Conservation (phyloP, 1,140 invertebrate species). For the Hycleus phaleratus region DNA sequence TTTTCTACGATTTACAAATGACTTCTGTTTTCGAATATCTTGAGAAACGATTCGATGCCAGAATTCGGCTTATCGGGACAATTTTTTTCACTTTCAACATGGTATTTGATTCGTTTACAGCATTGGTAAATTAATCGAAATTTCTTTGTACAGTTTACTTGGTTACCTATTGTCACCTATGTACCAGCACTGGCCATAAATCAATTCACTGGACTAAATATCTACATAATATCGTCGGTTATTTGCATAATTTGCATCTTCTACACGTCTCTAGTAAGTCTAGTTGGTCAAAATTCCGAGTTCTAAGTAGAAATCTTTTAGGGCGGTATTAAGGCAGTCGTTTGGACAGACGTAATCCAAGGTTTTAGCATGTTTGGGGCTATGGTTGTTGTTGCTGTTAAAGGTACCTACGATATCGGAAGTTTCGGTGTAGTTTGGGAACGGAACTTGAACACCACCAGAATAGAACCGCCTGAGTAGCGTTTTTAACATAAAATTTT, state of each 20-base stretch:
- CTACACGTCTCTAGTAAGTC: slow-evolving; percentile 58
- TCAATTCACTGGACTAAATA: slow-evolving; percentile 55
- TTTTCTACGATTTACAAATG: slow-evolving; percentile 66
- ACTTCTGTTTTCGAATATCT: slow-evolving; percentile 64
- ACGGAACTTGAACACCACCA: slow-evolving; percentile 43
- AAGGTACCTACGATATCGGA: slow-evolving; percentile 56
- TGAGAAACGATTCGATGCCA: slow-evolving; percentile 44
- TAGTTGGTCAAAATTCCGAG: too few relatives aligned
- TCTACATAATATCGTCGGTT: slow-evolving; percentile 48
- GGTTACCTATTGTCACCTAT: slow-evolving; percentile 52
- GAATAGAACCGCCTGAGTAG: slow-evolving; percentile 39
- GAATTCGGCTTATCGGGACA: slow-evolving; percentile 50
- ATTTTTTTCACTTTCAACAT: slow-evolving; percentile 42
- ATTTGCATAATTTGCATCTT: slow-evolving; percentile 73
- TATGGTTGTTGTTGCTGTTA: slow-evolving; percentile 53
- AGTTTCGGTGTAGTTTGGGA: slow-evolving; percentile 48
- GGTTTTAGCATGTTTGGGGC: slow-evolving; percentile 58
- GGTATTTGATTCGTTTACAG: too few relatives aligned
- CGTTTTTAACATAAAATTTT: background rate
- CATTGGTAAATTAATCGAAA: too few relatives aligned
- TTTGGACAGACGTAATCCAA: slow-evolving; percentile 66
- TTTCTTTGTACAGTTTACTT: slow-evolving; percentile 17
- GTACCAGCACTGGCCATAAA: slow-evolving; percentile 50
- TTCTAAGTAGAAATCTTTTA: too few relatives aligned
- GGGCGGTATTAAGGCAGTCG: slow-evolving; percentile 63